Conservation (phyloP, 1,140 invertebrate genomes). For the Drosophila mayri region DNA sequence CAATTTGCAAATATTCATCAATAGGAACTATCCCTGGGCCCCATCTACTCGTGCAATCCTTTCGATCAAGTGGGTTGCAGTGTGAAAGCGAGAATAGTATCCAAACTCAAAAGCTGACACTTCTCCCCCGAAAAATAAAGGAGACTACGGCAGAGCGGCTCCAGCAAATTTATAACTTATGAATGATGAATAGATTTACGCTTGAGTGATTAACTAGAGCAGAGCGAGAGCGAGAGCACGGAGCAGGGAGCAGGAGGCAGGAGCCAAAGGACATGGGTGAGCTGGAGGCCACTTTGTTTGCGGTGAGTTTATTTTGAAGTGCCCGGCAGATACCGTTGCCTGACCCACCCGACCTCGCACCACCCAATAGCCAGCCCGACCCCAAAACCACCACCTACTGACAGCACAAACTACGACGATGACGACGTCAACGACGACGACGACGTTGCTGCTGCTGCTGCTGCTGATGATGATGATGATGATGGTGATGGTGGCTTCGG, state of each 20-base stretch:
- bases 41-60: constrained; percentile 28
- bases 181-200: constrained; percentile 84
- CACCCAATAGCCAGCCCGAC: constrained; percentile 1
- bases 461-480: neutral
- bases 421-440: neutral
- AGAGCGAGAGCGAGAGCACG: constrained; percentile 16
- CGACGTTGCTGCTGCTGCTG: neutral
- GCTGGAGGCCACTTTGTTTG: constrained; percentile 80
- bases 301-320: constrained; percentile 84
- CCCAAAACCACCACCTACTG: constrained; percentile 39
- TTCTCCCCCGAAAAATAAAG: constrained; percentile 63
- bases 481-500: constrained; percentile 26
- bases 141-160: constrained; percentile 48
- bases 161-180: constrained; percentile 83
- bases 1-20: constrained; percentile 74
- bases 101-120: constrained; percentile 37
- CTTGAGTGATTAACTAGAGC: constrained; percentile 83
- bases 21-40: constrained; percentile 6
- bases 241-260: constrained; percentile 5
- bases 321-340: constrained; percentile 74
- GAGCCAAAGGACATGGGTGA: constrained; percentile 48
- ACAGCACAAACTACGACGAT: constrained; percentile 46
- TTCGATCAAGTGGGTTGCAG: constrained; percentile 38
- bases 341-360: constrained; percentile 39
- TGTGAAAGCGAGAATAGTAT: constrained; percentile 43